Percentiles rank a stretch among this genome's conserved stretches.
Conservation (phyloP, 2,113 vertebrate genomes). For the Tachuris rubrigastra region DNA sequence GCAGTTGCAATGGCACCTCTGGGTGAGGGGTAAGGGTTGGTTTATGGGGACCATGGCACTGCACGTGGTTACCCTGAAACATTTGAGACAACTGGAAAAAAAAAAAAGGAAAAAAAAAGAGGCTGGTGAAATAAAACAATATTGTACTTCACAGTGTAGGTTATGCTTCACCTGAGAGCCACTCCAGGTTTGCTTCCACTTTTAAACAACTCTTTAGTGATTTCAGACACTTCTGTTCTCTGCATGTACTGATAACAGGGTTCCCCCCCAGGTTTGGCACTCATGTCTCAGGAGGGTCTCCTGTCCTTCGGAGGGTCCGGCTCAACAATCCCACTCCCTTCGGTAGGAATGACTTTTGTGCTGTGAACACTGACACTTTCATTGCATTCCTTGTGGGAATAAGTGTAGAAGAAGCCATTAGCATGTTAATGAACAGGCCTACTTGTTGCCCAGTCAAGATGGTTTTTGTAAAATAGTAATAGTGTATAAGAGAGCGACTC, state of each 20-base stretch:
- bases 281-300: constrained; percentile 84
- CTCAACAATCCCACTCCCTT: constrained; percentile 88
- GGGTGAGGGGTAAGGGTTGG: background rate
- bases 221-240: background rate
- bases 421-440: background rate
- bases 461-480: fast-evolving
- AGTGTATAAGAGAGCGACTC: background rate
- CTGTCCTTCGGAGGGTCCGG: constrained; percentile 76
- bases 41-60: background rate
- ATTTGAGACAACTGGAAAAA: background rate
- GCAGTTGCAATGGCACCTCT: background rate
- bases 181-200: background rate
- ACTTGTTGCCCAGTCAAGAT: background rate
- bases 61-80: background rate
- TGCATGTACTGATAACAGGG: background rate
- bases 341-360: constrained; percentile 70
- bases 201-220: background rate
- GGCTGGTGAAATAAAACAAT: background rate
- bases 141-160: background rate
- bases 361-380: background rate
- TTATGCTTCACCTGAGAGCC: background rate
- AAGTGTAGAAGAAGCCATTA: background rate
- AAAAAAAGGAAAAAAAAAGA: background rate
- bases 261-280: constrained; percentile 83
- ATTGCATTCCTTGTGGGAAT: fast-evolving